Percentiles rank a stretch among this genome's conserved stretches.
Conservation (phyloP, 2,888 invertebrate species). For the Malacosoma neustria region DNA sequence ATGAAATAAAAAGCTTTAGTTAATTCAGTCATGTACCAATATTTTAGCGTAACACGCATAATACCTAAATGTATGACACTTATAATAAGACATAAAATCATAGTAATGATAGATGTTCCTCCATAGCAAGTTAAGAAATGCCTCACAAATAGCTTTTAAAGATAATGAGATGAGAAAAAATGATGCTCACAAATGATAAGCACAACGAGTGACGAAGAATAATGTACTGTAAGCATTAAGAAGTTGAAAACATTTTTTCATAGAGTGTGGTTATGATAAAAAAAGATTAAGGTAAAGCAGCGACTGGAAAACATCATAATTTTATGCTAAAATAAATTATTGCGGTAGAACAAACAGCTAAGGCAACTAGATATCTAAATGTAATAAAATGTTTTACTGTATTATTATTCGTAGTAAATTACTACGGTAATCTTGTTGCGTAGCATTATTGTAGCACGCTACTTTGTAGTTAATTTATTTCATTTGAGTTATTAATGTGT, state of each 20-base stretch:
- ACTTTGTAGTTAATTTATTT: too few species aligned
- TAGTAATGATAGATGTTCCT: not conserved
- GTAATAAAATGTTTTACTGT: too few species aligned
- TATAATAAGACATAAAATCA: conserved; percentile 9
- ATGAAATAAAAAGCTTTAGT: too few species aligned
- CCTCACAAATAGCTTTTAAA: conserved; percentile 8
- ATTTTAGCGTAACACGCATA: too few species aligned
- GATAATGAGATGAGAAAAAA: conserved; percentile 13
- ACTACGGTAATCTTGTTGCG: too few species aligned
- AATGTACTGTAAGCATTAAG: conserved; percentile 19
- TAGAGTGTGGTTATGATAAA: conserved; percentile 2
- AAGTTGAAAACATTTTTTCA: conserved; percentile 10
- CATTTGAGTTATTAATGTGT: too few species aligned
- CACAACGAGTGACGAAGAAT: conserved; percentile 18
- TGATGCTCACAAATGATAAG: conserved; percentile 16
- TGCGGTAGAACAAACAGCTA: not conserved
- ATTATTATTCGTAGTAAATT: too few species aligned
- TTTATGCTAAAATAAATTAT: not conserved
- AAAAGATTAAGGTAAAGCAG: not conserved
- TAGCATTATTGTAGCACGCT: too few species aligned
- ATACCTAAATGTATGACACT: too few species aligned
- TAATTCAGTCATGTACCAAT: too few species aligned
- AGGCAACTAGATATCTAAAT: too few species aligned
- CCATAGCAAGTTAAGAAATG: conserved; percentile 3
- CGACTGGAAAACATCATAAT: not conserved